Conservation (phyloP, 2,797 vertebrate genomes). For the Lacerta bilineata region DNA sequence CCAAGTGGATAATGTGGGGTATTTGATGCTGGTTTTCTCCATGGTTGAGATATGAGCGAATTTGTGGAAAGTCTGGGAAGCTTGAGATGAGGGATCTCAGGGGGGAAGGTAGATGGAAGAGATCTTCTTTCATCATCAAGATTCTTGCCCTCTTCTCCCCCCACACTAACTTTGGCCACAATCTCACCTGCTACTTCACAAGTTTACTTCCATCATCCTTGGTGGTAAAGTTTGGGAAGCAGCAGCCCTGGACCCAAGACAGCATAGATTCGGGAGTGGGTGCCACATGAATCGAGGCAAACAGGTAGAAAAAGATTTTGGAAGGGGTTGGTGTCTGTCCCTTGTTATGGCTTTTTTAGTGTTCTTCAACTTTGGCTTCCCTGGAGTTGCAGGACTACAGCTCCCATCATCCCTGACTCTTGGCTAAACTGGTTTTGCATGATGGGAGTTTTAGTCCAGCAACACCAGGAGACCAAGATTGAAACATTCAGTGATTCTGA, state of each 20-base stretch:
- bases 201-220: not conserved
- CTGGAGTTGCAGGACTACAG: no score
- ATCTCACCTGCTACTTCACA: not conserved
- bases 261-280: not conserved
- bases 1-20: fast-evolving
- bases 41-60: not conserved
- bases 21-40: not conserved
- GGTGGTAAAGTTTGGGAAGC: not conserved
- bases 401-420: no score
- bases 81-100: not conserved
- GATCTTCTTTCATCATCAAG: not conserved
- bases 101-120: not conserved
- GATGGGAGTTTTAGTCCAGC: no score
- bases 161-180: not conserved
- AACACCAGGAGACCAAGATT: no score
- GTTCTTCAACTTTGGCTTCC: no score
- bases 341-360: no score
- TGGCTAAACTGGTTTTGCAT: no score
- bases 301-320: no score
- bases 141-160: not conserved
- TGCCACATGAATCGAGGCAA: no score
- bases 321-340: no score
- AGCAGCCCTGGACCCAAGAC: not conserved
- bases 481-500: no score
- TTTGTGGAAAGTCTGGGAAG: not conserved